phyloP scores from a whole-genome alignment of 2,113 vertebrate species.

The Entelurus aequoreus region DNA sequence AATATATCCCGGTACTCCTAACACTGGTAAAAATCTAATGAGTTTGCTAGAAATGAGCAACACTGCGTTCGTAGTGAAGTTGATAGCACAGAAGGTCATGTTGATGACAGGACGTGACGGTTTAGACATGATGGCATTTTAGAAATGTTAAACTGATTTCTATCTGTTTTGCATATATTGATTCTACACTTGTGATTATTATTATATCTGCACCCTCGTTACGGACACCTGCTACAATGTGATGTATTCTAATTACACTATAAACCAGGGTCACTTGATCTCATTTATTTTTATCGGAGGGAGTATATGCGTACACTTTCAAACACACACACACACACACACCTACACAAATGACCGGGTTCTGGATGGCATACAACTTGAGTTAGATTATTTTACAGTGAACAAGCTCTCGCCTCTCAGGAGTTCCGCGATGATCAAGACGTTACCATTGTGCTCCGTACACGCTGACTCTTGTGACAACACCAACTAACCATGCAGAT shows the following conservation, averaged over 20 bases:
- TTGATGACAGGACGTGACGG: not conserved
- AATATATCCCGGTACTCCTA: too few species aligned
- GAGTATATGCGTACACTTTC: slow-evolving; percentile 4
- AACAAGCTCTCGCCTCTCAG: slow-evolving; percentile 56
- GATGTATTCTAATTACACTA: not conserved
- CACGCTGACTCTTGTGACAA: too few species aligned
- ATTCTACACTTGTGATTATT: not conserved
- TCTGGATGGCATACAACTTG: slow-evolving; percentile 21
- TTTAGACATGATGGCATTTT: slow-evolving; percentile 4
- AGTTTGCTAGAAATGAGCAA: slow-evolving; percentile 1
- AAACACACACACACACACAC: slow-evolving; percentile 8
- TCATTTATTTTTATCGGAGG: slow-evolving; percentile 35
- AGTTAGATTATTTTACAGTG: slow-evolving; percentile 57
- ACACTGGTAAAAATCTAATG: not conserved
- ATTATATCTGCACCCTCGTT: not conserved
- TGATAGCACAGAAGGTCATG: slow-evolving; percentile 6
- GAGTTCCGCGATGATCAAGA: slow-evolving; percentile 12
- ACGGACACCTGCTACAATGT: not conserved
- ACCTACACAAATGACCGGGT: slow-evolving; percentile 26
- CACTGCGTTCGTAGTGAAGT: not conserved
- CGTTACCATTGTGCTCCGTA: not conserved
- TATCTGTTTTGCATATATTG: not conserved
- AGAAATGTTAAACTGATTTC: slow-evolving; percentile 7
- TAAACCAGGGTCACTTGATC: slow-evolving; percentile 15
- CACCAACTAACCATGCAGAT: not conserved